Conservation (phyloP, 1,140 invertebrate species). For the Chymomyza costata region DNA sequence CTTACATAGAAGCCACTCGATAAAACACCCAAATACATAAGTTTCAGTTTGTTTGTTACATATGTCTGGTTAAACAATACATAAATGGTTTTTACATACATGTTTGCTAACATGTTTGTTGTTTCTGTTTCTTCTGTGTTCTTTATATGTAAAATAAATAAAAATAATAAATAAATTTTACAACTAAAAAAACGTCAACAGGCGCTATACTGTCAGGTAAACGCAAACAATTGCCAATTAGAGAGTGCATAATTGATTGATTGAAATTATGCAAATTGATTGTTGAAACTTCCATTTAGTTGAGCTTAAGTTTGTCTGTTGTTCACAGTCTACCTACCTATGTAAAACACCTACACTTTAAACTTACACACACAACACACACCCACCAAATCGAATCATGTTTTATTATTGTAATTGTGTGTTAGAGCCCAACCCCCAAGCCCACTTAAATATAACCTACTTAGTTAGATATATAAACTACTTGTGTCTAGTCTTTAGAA, state of each 20-base stretch:
- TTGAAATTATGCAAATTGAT: slow-evolving; percentile 59
- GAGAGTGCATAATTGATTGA: slow-evolving; percentile 29
- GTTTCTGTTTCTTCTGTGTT: slow-evolving; percentile 59
- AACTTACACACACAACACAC: slow-evolving; percentile 7
- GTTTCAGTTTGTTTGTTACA: neutral
- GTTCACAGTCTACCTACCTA: slow-evolving; percentile 25
- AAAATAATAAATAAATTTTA: slow-evolving; percentile 18
- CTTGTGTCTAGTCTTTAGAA: too few relatives aligned
- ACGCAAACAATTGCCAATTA: slow-evolving; percentile 37
- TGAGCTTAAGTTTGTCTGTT: slow-evolving; percentile 68
- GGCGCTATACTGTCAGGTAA: slow-evolving; percentile 68
- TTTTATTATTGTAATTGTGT: too few relatives aligned
- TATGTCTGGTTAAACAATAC: slow-evolving; percentile 25
- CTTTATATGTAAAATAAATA: slow-evolving; percentile 29
- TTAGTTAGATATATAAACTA: too few relatives aligned
- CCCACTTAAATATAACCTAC: too few relatives aligned
- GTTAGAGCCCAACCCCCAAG: too few relatives aligned
- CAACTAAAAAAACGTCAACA: slow-evolving; percentile 31
- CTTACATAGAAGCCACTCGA: too few relatives aligned
- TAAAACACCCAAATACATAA: too few relatives aligned
- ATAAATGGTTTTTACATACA: too few relatives aligned
- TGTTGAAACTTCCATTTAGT: slow-evolving; percentile 52
- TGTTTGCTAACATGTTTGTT: slow-evolving; percentile 40
- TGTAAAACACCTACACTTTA: neutral
- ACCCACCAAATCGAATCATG: slow-evolving; percentile 18